These are phyloP conservation scores for Antigone vipio DNA, from an alignment of 2,113 vertebrate genomes.

Conservation along the genomic window DNA sequence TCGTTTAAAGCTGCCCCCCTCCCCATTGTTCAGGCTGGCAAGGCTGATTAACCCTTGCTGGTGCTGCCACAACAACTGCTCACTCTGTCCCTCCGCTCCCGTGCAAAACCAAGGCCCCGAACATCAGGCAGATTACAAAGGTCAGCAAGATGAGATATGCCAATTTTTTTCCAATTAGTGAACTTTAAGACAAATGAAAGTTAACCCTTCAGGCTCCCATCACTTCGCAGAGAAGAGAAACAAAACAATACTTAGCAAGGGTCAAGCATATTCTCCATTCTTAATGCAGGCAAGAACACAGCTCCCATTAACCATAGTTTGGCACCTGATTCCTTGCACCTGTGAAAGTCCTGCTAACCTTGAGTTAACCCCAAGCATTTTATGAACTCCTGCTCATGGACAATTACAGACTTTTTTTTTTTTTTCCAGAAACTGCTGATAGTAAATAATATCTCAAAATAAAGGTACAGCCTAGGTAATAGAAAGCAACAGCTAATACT, in stretches of 20 bases:
- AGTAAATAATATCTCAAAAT: not conserved
- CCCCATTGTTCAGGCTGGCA: conserved; percentile 80
- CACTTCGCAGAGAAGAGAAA: not conserved
- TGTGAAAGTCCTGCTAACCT: not conserved
- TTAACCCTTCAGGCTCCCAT: not conserved
- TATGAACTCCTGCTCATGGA: not conserved
- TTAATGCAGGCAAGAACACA: not conserved
- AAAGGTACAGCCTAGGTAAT: not conserved
- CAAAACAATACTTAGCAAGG: not conserved
- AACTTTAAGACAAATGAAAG: not conserved
- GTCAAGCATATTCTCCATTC: not conserved
- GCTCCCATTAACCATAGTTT: not conserved
- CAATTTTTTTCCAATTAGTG: not conserved
- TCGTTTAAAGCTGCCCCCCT: conserved; percentile 82
- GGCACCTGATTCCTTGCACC: not conserved
- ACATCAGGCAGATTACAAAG: not conserved
- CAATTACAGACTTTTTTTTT: not conserved
- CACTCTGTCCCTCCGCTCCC: not conserved
- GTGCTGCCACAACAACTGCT: conserved; percentile 22
- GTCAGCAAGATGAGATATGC: not conserved
- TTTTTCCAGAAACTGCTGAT: not conserved
- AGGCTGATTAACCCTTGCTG: conserved; percentile 74
- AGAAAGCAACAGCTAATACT: not conserved
- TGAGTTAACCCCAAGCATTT: not conserved
- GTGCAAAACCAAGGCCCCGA: accelerated